Conservation (phyloP, 2,888 invertebrate genomes). For the Agrochola macilenta region DNA sequence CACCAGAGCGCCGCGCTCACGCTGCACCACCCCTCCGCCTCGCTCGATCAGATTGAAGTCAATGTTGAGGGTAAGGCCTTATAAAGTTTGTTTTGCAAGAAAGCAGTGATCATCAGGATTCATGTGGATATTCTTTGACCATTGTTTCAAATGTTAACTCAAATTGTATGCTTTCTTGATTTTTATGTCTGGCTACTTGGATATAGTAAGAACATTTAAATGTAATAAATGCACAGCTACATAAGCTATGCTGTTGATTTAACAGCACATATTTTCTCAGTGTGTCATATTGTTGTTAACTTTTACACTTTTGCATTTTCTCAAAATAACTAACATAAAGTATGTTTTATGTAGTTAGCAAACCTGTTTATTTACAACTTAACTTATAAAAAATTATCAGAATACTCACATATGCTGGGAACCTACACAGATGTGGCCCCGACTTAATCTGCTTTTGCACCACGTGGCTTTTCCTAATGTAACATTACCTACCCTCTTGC, state of each 20-base stretch:
- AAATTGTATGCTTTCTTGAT: not conserved
- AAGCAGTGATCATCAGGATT: not conserved
- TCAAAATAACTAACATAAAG: not conserved
- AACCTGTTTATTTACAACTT: not conserved
- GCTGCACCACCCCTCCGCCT: slow-evolving; percentile 95
- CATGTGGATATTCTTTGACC: not conserved
- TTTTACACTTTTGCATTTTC: not conserved
- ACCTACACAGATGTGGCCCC: too few species aligned
- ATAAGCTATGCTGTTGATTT: not conserved
- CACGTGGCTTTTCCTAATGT: slow-evolving; percentile 35
- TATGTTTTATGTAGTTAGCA: not conserved
- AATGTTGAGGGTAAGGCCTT: slow-evolving; percentile 96
- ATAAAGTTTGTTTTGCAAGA: not conserved
- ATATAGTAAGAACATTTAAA: slow-evolving; percentile 9
- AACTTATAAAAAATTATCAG: not conserved
- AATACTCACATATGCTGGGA: not conserved
- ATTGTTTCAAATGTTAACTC: not conserved
- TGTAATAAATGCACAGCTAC: not conserved
- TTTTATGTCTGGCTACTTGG: slow-evolving; percentile 25
- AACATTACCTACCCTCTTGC: slow-evolving; percentile 40
- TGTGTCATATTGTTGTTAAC: not conserved
- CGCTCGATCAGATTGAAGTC: slow-evolving; percentile 98
- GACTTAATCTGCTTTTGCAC: slow-evolving; percentile 5
- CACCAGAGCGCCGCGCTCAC: slow-evolving; percentile 93
- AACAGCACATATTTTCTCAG: not conserved